Percentiles rank a stretch among this genome's conserved stretches.
These are phyloP conservation scores for Cerceris rybyensis DNA, from an alignment of 2,888 invertebrate genomes.

Conservation along the genomic window DNA sequence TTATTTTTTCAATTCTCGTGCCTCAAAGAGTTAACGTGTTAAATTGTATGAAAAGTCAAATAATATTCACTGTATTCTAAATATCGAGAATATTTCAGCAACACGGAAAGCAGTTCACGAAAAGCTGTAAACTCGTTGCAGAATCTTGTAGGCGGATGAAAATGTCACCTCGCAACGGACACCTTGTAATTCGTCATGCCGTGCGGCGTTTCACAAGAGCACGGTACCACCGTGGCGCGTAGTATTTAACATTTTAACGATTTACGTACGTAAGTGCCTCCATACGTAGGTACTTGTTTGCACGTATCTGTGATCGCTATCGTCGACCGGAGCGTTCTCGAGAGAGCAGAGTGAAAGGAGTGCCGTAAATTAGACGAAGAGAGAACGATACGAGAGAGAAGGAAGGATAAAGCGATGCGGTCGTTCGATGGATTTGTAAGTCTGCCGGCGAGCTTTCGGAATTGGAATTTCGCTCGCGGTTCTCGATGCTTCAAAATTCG, in stretches of 20 bases:
- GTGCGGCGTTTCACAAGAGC: conserved; percentile 50
- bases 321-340: conserved; percentile 26
- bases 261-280: conserved; percentile 31
- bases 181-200: conserved; percentile 56
- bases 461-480: background rate
- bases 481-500: background rate
- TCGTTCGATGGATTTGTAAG: conserved; percentile 28
- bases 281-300: conserved; percentile 3
- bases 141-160: conserved; percentile 52
- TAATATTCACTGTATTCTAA: no score
- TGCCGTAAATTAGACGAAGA: conserved; percentile 44
- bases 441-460: conserved; percentile 3
- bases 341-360: conserved; percentile 63
- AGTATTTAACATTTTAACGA: conserved; percentile 57
- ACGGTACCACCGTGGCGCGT: conserved; percentile 18
- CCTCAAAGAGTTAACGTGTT: no score
- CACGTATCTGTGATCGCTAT: conserved; percentile 47
- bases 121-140: conserved; percentile 11
- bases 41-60: no score
- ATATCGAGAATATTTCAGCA: no score
- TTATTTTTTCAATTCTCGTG: no score
- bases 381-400: conserved; percentile 8
- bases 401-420: conserved; percentile 25
- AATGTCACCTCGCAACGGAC: conserved; percentile 52
- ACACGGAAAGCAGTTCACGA: conserved; percentile 7